Conservation (phyloP, 2,113 vertebrate species). For the Actinemys pallida region DNA sequence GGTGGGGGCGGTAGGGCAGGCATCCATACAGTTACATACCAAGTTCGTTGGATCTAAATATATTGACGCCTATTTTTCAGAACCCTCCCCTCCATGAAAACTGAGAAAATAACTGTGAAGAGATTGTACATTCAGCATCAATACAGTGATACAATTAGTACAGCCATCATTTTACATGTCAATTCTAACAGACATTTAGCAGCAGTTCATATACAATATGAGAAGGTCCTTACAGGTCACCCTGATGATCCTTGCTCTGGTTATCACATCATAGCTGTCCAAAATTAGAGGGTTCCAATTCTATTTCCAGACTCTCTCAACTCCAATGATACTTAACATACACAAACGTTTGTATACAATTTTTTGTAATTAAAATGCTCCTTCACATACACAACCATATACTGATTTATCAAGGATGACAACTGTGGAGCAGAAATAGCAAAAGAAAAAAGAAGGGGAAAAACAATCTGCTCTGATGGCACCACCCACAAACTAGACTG, state of each 20-base stretch:
- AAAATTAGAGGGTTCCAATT: background rate
- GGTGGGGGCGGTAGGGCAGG: background rate
- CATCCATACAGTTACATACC: background rate
- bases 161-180: fast-evolving
- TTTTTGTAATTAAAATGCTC: slow-evolving; percentile 51
- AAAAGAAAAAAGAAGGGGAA: background rate
- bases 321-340: slow-evolving; percentile 33
- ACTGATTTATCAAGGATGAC: slow-evolving; percentile 55
- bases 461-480: slow-evolving; percentile 42
- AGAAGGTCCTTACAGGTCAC: background rate
- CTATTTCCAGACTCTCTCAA: slow-evolving; percentile 11
- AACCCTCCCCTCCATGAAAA: background rate
- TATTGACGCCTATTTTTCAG: background rate
- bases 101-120: background rate
- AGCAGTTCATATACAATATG: background rate
- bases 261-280: background rate
- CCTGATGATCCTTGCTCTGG: fast-evolving
- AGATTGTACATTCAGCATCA: background rate
- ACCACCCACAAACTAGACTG: slow-evolving; percentile 57
- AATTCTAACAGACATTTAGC: background rate
- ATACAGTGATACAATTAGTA: fast-evolving
- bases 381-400: slow-evolving; percentile 68
- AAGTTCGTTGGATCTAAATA: background rate
- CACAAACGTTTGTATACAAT: slow-evolving; percentile 43
- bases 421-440: slow-evolving; percentile 37